Base-by-base conservation (phyloP, 2,113 vertebrate species). In the Polypterus senegalus region DNA sequence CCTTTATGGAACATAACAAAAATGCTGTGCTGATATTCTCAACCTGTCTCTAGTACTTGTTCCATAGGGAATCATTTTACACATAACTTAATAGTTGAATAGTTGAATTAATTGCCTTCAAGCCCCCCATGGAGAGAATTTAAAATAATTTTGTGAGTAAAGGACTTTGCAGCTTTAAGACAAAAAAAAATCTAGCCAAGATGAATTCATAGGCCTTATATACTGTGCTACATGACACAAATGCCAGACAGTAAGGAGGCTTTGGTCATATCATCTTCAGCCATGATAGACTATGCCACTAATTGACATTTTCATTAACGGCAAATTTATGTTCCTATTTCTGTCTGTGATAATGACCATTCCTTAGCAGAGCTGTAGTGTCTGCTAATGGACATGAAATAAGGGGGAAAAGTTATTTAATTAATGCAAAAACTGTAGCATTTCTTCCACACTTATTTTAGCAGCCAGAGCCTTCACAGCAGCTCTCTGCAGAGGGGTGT, bases 251-350 rank as follows among this genome's bases (percentile, higher is more conserved):
- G 79, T 71, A 70, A 73, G 74, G 76, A 74, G 74, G 65, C 66
- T 65, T 73, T 73, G 73, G 76, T 69, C 73, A 71, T 74, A 86
- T 87, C 88, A 85, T 80, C 85, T 81, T 73, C 69, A 67, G 66
- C 76, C 70, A 75, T 86, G 87, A 91, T 85, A 79, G 86, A 87
- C 82, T 74, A 77, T 76, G 64, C 78, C 79, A 84, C 86, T 85
- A 82, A 87, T 83, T 90, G 91, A 94, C 91, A 88, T 91, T 92
- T 93, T 92, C 90, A 93, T 93, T 92, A 92, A 89, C 77, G 71
- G 79, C 78, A 82, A 88, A 92, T 93, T 90, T 91, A 91, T 92
- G 86, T 82, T 83, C 90, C 88, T 89, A 88, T 92, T 91, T 92
- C 88, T 88, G 82, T 84, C 83, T 85, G 77, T 85, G 83, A 90